Evolutionary conservation across 2,888 invertebrate genomes (phyloP).

Genomic region (Arctia plantaginis): DNA sequence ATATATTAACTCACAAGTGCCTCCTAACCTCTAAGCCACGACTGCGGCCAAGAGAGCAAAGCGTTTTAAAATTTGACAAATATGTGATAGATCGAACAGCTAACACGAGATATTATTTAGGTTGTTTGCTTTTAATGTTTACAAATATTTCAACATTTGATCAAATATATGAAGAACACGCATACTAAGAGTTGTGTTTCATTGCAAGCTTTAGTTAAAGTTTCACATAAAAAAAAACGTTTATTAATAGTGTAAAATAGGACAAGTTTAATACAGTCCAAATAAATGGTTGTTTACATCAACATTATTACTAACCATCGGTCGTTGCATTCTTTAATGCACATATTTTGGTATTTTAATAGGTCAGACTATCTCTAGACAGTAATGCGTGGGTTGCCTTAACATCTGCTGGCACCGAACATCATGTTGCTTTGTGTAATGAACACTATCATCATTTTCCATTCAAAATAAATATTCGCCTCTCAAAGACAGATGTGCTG

Average conservation of each 20-base stretch:
- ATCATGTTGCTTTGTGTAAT: constrained; percentile 30
- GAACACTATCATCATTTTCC: constrained; percentile 31
- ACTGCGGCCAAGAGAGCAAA: constrained; percentile 45
- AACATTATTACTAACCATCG: constrained; percentile 26
- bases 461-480: constrained; percentile 28
- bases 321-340: constrained; percentile 32
- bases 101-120: constrained; percentile 27
- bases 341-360: constrained; percentile 38
- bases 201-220: constrained; percentile 13
- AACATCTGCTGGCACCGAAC: constrained; percentile 42
- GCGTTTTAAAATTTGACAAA: constrained; percentile 42
- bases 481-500: constrained; percentile 34
- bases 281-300: constrained; percentile 27
- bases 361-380: constrained; percentile 26
- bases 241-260: constrained; percentile 17
- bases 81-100: constrained; percentile 37
- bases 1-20: constrained; percentile 35
- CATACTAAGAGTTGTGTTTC: neutral
- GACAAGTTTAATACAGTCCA: constrained; percentile 17
- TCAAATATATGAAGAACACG: neutral
- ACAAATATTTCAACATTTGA: constrained; percentile 1
- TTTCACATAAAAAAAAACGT: constrained; percentile 22
- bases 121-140: constrained; percentile 16
- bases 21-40: constrained; percentile 26
- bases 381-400: constrained; percentile 19